These are phyloP conservation scores for Arion vulgaris DNA, from an alignment of 1,140 invertebrate genomes.

Conservation along the genomic window DNA sequence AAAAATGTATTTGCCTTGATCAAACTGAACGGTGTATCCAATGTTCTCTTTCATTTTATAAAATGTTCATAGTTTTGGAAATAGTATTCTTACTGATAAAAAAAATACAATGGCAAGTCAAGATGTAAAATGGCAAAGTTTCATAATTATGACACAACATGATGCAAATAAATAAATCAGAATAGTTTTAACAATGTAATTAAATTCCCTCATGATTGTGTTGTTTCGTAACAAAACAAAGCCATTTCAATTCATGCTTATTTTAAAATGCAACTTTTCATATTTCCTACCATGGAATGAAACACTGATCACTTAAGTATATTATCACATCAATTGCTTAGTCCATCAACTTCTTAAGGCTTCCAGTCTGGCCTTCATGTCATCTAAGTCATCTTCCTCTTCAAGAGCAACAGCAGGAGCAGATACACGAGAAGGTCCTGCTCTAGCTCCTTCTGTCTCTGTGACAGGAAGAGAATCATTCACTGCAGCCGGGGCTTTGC, in stretches of 20 bases:
- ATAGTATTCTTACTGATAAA: too few species aligned
- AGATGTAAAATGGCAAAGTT: too few species aligned
- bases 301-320: not conserved
- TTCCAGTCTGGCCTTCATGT: constrained; percentile 88
- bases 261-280: not conserved
- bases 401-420: constrained; percentile 69
- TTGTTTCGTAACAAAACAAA: too few species aligned
- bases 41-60: too few species aligned
- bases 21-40: too few species aligned
- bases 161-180: too few species aligned
- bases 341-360: constrained; percentile 84
- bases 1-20: too few species aligned
- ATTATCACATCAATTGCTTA: not conserved
- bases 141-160: too few species aligned
- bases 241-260: not conserved
- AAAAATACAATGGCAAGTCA: too few species aligned
- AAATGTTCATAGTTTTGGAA: too few species aligned
- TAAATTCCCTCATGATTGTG: too few species aligned
- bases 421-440: constrained; percentile 38
- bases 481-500: constrained; percentile 80
- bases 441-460: constrained; percentile 74
- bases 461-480: constrained; percentile 70
- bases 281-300: not conserved
- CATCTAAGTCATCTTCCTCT: constrained; percentile 84
- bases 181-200: too few species aligned